Base-by-base conservation (phyloP, 2,888 invertebrate species). In the Bugulina stolonifera region DNA sequence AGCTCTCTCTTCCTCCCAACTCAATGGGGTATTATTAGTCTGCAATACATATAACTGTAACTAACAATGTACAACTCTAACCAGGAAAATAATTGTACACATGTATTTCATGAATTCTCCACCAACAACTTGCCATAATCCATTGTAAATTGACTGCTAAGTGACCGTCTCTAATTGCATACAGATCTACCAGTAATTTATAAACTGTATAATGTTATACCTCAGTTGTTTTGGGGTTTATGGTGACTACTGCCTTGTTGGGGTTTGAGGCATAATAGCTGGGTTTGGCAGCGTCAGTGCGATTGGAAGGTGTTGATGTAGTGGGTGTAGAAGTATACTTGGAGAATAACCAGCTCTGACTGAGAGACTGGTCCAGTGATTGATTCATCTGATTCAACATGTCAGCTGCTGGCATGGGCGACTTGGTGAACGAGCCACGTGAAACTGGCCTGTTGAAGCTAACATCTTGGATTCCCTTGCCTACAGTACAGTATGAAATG, bases 211-310 rank as follows among this genome's bases (percentile, higher is more conserved):
- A n/a, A n/a, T n/a, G n/a, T n/a, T 77, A 73, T 79, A 89, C 89
- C 86, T 89, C 88, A 27, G 88, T 88, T 43, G 88, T 87, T 75
- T 87, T 88, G 5, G 88, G 87, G 81, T 89, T 88, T 74, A 90
- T 88, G 35, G 89, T 89, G 77, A 89, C 89, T 1, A 90, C 88
- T 72, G 89, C 89, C 80, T 89, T 90, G 82, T 88, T 89, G 1
- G 89, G 88, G 81, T 89, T 89, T 69, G n/a, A 23, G 18, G 35
- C 29, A n/a, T 22, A 32, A 3, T n/a, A 10, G 5, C 5, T 43
- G 22, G 43, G 2, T 3, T n/a, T 18, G 10, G 52, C 1, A 14
- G 35, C 70, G 3, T 3, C 5, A 14, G 2, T 43, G 18, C 5
- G 5, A 3, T 10, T 5, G 23, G 35, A 14, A 32, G 52, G 52